phyloP scores from a whole-genome alignment of 2,797 vertebrate genomes.

The Rhincodon typus region DNA sequence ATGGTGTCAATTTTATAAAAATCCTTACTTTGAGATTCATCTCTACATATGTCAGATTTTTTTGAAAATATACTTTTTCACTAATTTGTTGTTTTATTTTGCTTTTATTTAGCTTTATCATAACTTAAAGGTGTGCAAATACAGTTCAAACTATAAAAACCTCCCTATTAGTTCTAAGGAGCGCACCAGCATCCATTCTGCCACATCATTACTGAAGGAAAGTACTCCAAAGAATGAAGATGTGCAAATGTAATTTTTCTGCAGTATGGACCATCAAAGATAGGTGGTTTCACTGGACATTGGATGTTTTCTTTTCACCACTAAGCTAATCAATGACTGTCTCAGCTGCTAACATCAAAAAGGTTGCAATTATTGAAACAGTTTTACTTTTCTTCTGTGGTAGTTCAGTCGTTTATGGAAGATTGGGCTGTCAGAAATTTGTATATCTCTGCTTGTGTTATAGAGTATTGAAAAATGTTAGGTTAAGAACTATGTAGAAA shows the following conservation, averaged over 20 bases:
- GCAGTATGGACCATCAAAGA: background rate
- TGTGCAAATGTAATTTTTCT: background rate
- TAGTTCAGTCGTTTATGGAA: background rate
- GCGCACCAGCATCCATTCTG: background rate
- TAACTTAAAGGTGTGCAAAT: slow-evolving; percentile 8
- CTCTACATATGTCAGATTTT: background rate
- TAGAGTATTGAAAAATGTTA: background rate
- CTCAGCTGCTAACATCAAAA: slow-evolving; percentile 29
- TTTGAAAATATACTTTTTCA: background rate
- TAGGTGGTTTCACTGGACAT: background rate
- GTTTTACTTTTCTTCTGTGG: slow-evolving; percentile 19
- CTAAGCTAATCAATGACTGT: slow-evolving; percentile 33
- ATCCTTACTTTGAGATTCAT: background rate
- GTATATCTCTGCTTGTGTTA: background rate
- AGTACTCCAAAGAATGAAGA: background rate
- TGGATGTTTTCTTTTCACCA: background rate
- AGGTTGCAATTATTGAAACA: background rate
- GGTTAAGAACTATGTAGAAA: background rate
- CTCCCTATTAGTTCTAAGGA: background rate
- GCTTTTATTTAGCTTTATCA: slow-evolving; percentile 36
- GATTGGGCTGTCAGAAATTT: background rate
- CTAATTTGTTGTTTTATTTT: slow-evolving; percentile 13
- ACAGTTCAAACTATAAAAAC: slow-evolving; percentile 30
- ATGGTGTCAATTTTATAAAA: background rate
- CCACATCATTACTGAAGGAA: background rate